Base-by-base conservation (phyloP, 2,113 vertebrate species). In the Pycnonotus jocosus region DNA sequence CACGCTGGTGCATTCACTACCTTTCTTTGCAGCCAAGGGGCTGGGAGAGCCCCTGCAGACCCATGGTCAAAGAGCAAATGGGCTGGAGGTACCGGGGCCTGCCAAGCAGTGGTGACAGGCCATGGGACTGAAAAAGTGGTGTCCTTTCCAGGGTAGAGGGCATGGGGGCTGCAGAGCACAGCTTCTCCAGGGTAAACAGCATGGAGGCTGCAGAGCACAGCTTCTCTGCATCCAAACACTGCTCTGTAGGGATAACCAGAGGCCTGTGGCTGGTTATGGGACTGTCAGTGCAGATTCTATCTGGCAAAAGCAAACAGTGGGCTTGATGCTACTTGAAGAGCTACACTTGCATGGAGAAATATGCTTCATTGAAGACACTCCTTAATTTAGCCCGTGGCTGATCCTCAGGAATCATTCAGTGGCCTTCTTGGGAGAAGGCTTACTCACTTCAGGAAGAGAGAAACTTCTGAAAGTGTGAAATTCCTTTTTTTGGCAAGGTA, bases 31-130 rank as follows among this genome's bases (percentile, higher is more conserved):
- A 22, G 12, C n/a, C 25, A 13, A 22, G 40, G 24, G 38, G 61
- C 11, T 3, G 23, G 78, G 61, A 82, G 30, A 25, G 21, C 3
- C 4, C 10, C 21, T 40, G 24, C 24, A 81, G 13, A 35, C 1
- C 28, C 6, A 2, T 8, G n/a, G n/a, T 7, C 30, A 47, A 35
- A 40, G 30, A 60, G 30, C 14, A 61, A 18, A 35, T 11, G 14
- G 40, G 11, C 25, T 69, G 47, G 12, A 54, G 12, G 47, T 27
- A 16, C 47, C 54, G 54, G 53, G 33, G 31, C 17, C 38, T 61
- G n/a, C 38, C 24, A 47, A 25, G 23, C 38, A 25, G 33, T n/a
- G 0, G 0, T 68, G 78, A 23, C 38, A 54, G 30, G 16, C 47
- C 17, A 5, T 23, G n/a, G 45, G 38, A 40, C 30, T 61, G 40